phyloP scores from a whole-genome alignment of 2,113 vertebrate genomes.

The Tricholaema leucomelas region DNA sequence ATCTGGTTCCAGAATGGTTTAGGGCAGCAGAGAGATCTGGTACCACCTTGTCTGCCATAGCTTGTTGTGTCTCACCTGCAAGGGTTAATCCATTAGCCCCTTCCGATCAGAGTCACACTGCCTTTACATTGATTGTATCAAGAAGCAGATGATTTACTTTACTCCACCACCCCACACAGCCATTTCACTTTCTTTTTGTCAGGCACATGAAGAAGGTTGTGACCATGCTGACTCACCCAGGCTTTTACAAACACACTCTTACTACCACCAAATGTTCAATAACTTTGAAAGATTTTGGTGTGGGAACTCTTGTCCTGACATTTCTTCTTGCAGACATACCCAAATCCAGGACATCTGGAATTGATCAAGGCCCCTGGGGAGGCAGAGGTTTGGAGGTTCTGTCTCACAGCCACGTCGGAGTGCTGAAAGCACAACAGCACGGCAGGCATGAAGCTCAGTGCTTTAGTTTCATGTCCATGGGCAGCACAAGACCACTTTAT shows the following conservation, averaged over 20 bases:
- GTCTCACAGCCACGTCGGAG: not conserved
- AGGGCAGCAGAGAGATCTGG: not conserved
- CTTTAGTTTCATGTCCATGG: not conserved
- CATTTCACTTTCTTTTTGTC: not conserved
- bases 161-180: not conserved
- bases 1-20: not conserved
- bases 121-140: not conserved
- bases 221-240: not conserved
- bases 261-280: not conserved
- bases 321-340: constrained; percentile 35
- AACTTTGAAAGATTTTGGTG: constrained; percentile 1
- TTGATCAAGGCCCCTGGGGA: not conserved
- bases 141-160: constrained; percentile 14
- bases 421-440: not conserved
- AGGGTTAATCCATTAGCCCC: not conserved
- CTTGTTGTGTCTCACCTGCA: not conserved
- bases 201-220: not conserved
- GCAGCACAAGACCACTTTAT: not conserved
- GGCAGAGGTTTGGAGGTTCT: constrained; percentile 25
- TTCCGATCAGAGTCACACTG: not conserved
- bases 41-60: not conserved
- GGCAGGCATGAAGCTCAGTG: not conserved
- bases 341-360: constrained; percentile 52
- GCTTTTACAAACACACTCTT: constrained; percentile 6
- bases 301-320: not conserved